These are phyloP conservation scores for Entomobrya proxima DNA, from an alignment of 2,888 invertebrate genomes.

Conservation along the genomic window DNA sequence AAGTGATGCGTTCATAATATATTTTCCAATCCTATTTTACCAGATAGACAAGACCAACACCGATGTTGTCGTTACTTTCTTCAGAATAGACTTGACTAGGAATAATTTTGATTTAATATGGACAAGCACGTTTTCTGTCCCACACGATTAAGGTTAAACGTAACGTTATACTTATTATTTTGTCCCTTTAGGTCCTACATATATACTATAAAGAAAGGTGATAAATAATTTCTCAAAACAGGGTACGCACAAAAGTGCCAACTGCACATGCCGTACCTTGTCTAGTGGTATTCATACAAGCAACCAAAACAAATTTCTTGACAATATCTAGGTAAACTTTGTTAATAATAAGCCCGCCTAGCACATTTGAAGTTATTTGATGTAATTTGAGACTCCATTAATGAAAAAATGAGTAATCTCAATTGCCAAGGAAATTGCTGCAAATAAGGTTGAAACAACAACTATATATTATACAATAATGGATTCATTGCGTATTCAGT, in stretches of 20 bases:
- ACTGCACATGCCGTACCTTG: neutral
- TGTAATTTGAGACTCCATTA: no score
- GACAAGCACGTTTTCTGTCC: constrained; percentile 60
- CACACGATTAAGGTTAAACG: constrained; percentile 65
- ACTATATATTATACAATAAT: no score
- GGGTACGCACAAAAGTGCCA: neutral
- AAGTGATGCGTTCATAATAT: constrained; percentile 16
- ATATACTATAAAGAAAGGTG: constrained; percentile 17
- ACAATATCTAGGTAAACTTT: no score
- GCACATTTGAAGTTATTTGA: no score
- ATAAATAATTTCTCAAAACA: neutral
- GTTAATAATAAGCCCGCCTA: no score
- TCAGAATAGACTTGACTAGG: constrained; percentile 4
- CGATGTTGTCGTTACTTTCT: neutral
- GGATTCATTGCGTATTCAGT: no score
- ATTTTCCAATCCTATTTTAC: neutral
- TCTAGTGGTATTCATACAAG: neutral
- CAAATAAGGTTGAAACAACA: no score
- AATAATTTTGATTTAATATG: constrained; percentile 51
- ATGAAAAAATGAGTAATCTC: no score
- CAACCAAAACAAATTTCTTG: neutral
- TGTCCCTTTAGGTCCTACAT: constrained; percentile 42
- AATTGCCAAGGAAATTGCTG: no score
- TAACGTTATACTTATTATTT: constrained; percentile 27
- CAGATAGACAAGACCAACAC: neutral